Evolutionary conservation across 2,113 vertebrate genomes (phyloP).

Genomic region (Laticauda colubrina): DNA sequence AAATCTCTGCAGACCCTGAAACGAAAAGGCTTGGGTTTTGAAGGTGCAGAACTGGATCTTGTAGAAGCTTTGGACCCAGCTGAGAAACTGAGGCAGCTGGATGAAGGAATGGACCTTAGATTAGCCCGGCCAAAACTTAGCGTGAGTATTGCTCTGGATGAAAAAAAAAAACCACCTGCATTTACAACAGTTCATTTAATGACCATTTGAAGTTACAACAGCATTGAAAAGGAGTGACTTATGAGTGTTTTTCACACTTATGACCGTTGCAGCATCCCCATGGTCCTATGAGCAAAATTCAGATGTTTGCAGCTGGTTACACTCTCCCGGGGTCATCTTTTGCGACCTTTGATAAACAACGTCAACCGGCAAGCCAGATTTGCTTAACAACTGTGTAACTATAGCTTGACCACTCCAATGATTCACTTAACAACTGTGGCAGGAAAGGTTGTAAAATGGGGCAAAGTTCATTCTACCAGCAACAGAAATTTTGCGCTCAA

Average conservation of each 20-base stretch:
- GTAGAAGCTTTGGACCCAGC: constrained; percentile 72
- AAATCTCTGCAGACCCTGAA: constrained; percentile 79
- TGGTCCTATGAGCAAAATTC: background rate
- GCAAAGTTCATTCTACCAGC: background rate
- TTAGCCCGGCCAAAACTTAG: constrained; percentile 77
- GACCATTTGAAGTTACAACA: background rate
- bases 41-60: constrained; percentile 78
- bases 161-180: background rate
- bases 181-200: background rate
- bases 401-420: background rate
- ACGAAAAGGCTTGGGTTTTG: constrained; percentile 78
- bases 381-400: background rate
- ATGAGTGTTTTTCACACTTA: background rate
- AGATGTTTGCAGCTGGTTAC: background rate
- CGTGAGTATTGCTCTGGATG: constrained; percentile 66
- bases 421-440: background rate
- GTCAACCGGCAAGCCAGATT: background rate
- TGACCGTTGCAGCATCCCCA: background rate
- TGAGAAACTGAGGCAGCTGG: constrained; percentile 71
- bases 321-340: background rate
- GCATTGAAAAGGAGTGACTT: background rate
- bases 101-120: constrained; percentile 78
- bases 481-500: background rate
- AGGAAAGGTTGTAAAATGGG: background rate
- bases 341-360: background rate